Percentiles rank a stretch among this genome's conserved stretches.
phyloP scores from a whole-genome alignment of 1,140 invertebrate genomes.

The Microplitis mediator region DNA sequence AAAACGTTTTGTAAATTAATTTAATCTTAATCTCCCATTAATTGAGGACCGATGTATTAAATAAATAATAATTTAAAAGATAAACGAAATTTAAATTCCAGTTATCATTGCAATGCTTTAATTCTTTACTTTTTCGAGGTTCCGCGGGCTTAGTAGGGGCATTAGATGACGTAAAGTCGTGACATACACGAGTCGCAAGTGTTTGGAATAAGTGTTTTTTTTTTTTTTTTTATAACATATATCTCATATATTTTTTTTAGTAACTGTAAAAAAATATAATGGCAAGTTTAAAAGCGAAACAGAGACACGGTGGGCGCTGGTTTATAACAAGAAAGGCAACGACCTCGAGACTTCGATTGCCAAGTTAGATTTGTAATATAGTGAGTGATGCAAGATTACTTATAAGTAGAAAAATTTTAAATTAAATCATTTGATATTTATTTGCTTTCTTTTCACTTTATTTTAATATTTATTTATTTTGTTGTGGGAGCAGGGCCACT shows the following conservation, averaged over 20 bases:
- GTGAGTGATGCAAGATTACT: slow-evolving; percentile 16
- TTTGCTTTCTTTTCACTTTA: background rate
- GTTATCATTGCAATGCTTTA: too few relatives aligned
- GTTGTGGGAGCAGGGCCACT: too few relatives aligned
- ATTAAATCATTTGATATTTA: background rate
- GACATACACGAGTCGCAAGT: background rate
- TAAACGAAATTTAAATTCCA: too few relatives aligned
- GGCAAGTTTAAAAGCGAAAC: slow-evolving; percentile 20
- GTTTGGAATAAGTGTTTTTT: slow-evolving; percentile 26
- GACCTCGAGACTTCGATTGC: slow-evolving; percentile 53
- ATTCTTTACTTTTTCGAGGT: too few relatives aligned
- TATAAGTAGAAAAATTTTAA: background rate
- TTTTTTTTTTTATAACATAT: too few relatives aligned
- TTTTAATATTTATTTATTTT: background rate
- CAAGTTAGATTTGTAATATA: slow-evolving; percentile 7
- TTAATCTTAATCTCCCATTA: too few relatives aligned
- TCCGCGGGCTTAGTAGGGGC: background rate
- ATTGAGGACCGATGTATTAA: too few relatives aligned
- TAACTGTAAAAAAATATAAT: slow-evolving; percentile 36
- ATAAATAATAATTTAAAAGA: too few relatives aligned
- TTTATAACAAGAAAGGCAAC: slow-evolving; percentile 52
- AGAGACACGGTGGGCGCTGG: slow-evolving; percentile 38
- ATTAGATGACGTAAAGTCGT: slow-evolving; percentile 18
- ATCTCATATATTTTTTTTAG: slow-evolving; percentile 8
- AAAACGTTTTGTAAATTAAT: too few relatives aligned